Base-by-base conservation (phyloP, 1,140 invertebrate genomes). In the Triops cancriformis region DNA sequence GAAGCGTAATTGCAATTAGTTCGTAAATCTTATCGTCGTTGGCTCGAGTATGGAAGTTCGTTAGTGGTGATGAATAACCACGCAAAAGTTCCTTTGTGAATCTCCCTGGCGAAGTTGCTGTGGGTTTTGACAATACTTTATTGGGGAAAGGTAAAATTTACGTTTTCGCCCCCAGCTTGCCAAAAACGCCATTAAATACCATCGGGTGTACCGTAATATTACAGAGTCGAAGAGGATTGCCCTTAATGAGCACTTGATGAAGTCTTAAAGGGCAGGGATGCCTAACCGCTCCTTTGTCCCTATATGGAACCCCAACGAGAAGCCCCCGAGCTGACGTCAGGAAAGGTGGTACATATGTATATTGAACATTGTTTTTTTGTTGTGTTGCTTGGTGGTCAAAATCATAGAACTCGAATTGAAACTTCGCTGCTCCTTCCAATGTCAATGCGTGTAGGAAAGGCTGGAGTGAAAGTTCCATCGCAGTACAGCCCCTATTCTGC, bases 301-400 rank as follows among this genome's bases (percentile, higher is more conserved):
- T 64, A 64, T 64, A 64, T 64, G 51, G 51, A 64, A 64, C 51
- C 51, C 51, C 51, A 64, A 64, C 23, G 51, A 64, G 51, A 64
- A 64, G n/a, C 51, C 51, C 51, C 51, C 51, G 51, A 64, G 51
- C 51, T 64, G 51, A 64, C 51, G 51, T 64, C 51, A 64, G 51
- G 31, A 64, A 64, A 64, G 51, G 51, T 64, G 51, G 14, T n/a
- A 5, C 18, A 18, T 14, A 64, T 14, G 23, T 64, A 64, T 64
- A 64, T 23, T 64, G 0, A 64, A 64, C n/a, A 12, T 64, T 5
- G 5, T 64, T 64, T 64, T 64, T 64, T 64, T 10, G 14, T 14
- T n/a, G 10, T 12, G 43, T 45, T 45, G 43, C 43, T 45, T 7
- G 18, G 43, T 1, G 18, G 18, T 64, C 23, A 0, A 23, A 37